Evolutionary conservation across 2,888 invertebrate species (phyloP), one percentile per base, ranked within the genome.

Genomic region (Xanthia togata): DNA sequence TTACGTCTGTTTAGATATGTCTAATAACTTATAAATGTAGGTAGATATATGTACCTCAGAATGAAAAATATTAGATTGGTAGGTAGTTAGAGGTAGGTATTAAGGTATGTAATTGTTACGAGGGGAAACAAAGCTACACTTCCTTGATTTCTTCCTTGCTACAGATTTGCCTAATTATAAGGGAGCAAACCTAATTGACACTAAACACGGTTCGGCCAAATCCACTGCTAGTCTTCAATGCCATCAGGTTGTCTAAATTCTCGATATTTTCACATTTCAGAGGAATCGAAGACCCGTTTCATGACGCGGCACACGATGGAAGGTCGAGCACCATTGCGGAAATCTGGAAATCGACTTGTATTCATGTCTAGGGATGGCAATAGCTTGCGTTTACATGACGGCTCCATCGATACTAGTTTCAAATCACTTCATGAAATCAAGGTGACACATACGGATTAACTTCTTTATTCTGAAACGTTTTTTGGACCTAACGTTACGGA

Each of bases 241-340:
- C 14, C 23, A 26, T 47, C 1, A 41, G 31, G 65, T 53, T 53
- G 26, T 20, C 14, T 41, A 35, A 0, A 41, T 72, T 50, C 5
- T 53, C 2, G 17, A 31, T n/a, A 65, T 79, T 70, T 50, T 62
- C 38, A 64, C 4, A 59, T 79, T 91, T 76, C 89, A 96, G 96
- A 94, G 76, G 93, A 95, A 84, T 96, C 96, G 11, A 94, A 94
- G 84, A 92, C 91, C 11, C 92, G 94, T 73, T 97, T 96, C 82
- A 92, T 96, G 86, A 97, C 97, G 20, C 94, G 97, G 60, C 96
- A 97, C 86, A 95, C 96, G 14, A 93, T 97, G 93, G 95, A 96
- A 90, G 97, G 97, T 3, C 94, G 97, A 63, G 96, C 97, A 9
- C 97, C 97, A 0, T 83, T 97, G 68, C 91, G 94, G 44, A 84